A percentile compares a stretch with the other conserved stretches of the same genome.
Conservation (phyloP, 1,140 invertebrate genomes). For the Drosophila lacteicornis region DNA sequence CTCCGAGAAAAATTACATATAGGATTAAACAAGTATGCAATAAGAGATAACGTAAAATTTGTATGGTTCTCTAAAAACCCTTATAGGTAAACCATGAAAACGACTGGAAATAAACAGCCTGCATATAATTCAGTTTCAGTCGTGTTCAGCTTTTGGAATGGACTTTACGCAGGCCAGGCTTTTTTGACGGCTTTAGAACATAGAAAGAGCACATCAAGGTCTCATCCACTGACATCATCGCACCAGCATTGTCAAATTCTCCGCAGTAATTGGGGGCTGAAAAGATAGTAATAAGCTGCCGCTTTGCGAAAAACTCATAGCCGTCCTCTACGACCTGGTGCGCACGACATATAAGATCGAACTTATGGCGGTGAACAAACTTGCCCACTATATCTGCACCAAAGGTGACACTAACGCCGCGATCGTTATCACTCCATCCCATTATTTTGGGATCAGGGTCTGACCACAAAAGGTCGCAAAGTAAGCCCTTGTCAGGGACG, state of each 20-base stretch:
- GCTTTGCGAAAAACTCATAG: conserved; percentile 99
- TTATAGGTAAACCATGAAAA: neutral
- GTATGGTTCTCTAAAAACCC: neutral
- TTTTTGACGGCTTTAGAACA: conserved; percentile 26
- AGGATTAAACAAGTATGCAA: neutral
- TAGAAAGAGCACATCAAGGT: conserved; percentile 98
- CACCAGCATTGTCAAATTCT: conserved; percentile 98
- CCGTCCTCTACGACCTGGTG: conserved; percentile 99
- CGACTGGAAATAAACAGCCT: neutral
- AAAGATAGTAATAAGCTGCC: conserved; percentile 98
- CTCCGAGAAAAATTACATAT: too few species aligned
- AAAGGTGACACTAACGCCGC: conserved; percentile 97
- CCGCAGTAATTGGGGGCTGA: conserved; percentile 94
- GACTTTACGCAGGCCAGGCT: conserved; percentile 18
- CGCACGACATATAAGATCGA: conserved; percentile 97
- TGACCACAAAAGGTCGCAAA: conserved; percentile 99
- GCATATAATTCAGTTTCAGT: neutral
- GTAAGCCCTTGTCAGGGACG: conserved; percentile 94
- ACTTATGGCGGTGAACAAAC: conserved; percentile 96
- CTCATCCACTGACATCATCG: conserved; percentile 99
- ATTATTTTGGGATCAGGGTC: conserved; percentile 95
- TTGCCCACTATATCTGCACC: conserved; percentile 96
- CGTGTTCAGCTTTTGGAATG: conserved; percentile 13
- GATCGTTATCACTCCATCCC: conserved; percentile 97
- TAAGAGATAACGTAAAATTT: conserved; percentile 2